These are phyloP conservation scores for Diploptera punctata DNA, from an alignment of 2,888 invertebrate genomes.

Conservation along the genomic window DNA sequence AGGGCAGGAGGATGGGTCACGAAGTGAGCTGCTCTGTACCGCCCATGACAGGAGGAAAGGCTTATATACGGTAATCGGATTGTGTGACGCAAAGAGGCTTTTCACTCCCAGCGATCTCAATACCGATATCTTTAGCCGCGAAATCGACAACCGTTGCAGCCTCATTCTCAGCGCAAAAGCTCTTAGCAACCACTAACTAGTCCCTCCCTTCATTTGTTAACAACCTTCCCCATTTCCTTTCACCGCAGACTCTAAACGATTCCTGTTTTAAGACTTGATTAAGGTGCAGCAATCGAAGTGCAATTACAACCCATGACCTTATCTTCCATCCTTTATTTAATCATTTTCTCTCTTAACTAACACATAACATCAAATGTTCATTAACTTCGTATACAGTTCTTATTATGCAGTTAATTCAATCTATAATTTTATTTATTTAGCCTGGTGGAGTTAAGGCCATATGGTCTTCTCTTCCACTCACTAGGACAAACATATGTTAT, in stretches of 20 bases:
- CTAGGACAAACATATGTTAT: no score
- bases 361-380: no score
- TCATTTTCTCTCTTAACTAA: neutral
- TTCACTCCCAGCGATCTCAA: slow-evolving; percentile 20
- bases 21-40: neutral
- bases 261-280: neutral
- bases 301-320: neutral
- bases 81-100: slow-evolving; percentile 28
- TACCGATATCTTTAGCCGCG: slow-evolving; percentile 1
- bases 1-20: neutral
- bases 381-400: no score
- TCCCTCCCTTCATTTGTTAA: neutral
- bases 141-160: slow-evolving; percentile 6
- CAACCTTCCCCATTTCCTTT: neutral
- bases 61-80: slow-evolving; percentile 32
- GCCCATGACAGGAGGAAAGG: no score
- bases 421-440: no score
- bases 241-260: neutral
- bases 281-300: neutral
- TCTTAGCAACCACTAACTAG: neutral
- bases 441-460: no score
- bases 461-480: no score
- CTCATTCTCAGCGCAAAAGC: neutral
- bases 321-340: neutral
- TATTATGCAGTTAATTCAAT: no score